Base-by-base conservation (phyloP, 2,888 invertebrate genomes). In the Celastrina argiolus region DNA sequence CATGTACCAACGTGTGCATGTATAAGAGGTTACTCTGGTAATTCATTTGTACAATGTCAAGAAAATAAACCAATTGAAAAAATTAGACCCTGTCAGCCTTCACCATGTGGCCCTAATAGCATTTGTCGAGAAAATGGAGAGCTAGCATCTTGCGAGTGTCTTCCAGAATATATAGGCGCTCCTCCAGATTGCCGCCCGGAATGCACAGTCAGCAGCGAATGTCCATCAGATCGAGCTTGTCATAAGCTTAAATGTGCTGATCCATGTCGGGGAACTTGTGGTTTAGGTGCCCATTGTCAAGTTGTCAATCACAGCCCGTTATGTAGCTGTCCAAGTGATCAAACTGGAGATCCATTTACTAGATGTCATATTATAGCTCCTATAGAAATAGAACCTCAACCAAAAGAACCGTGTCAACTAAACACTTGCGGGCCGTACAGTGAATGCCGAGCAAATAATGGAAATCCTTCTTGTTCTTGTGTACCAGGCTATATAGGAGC, bases 1-100 rank as follows among this genome's bases (percentile, higher is more conserved):
- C 97, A 97, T 79, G 93, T 96, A 58, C 97, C 97, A n/a, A 94
- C 95, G 59, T 97, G 97, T 80, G 95, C 94, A 6, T 97, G 97
- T 77, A 79, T 93, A 16, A 92, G 93, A 72, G 95, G 95, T 59
- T 95, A 92, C 78, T 92, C 93, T 42, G 97, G 97, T 63, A 95
- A 97, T 92, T 96, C 97, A 65, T 92, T 92, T 71, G 80, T 84
- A 36, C 86, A 87, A 72, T 92, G 92, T 73, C 73, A 72, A 56
- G 81, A 75, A 71, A 81, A 84, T 69, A 78, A 79, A 75, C 78
- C 80, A 64, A 75, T 75, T 73, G 84, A 86, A 66, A 77, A 77
- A 65, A 90, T 80, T 61, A 92, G 94, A 79, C 95, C 96, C 0
- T 97, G 97, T 77, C 92, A 92, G 70, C 96, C 96, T 64, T 93